Base-by-base conservation (phyloP, 2,113 vertebrate genomes). In the Aleadryas rufinucha region DNA sequence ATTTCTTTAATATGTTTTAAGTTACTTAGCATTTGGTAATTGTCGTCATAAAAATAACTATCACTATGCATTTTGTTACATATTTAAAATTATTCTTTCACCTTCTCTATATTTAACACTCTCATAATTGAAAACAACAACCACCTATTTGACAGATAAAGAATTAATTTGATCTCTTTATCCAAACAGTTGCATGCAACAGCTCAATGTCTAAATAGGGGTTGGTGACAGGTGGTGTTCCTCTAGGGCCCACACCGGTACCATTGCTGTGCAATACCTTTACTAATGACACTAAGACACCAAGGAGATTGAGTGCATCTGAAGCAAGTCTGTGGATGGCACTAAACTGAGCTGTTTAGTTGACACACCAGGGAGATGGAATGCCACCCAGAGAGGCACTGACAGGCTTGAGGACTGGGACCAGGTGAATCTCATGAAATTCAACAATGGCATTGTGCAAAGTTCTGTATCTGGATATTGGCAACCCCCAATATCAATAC, bases 401-500 rank as follows among this genome's bases (percentile, higher is more conserved):
- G 20, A 16, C 9, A 31, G 28, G 9, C 11, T 63, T 31, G 6
- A 69, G 20, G 9, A 30, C 16, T 45, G 16, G 13, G 21, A 19
- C 33, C 6, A 35, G 19, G 17, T 24, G 41, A 65, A 71, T 6
- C 8, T 76, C 35, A 45, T 33, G 3, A 50, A 76, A 24, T 33
- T 56, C 33, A 54, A 30, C 19, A 71, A 60, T 3, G 18, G 4
- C 21, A 76, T 33, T 13, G 16, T 54, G 13, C 9, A 31, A 44
- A 31, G 24, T 60, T 33, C 30, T 28, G 24, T 45, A 71, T 8
- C 7, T 44, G 28, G 2, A 4, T 44, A 5, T 9, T 8, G 4
- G 20, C 7, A 89, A 49, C 7, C 3, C 3, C 7, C 11, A 22
- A 0, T 26, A 30, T 52, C 30, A 63, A 2, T 56, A 68, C 7